Percentiles rank a stretch among this genome's conserved stretches.
These are phyloP conservation scores for Scytalopus superciliaris DNA, from an alignment of 2,113 vertebrate genomes.

Conservation along the genomic window DNA sequence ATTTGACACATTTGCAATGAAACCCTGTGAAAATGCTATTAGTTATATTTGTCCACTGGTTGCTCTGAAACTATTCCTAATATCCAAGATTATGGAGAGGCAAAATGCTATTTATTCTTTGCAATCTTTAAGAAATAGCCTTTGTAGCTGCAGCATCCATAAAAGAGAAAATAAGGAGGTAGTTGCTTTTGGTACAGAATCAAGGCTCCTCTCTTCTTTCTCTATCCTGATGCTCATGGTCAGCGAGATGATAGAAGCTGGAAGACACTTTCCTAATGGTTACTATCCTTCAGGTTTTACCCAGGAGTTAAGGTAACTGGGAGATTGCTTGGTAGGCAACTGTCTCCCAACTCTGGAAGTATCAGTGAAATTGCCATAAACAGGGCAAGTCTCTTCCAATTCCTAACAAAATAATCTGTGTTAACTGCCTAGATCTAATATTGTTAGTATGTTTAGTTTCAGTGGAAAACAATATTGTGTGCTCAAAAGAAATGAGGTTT, in stretches of 20 bases:
- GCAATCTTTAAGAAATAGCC: background rate
- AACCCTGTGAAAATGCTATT: background rate
- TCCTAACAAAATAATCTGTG: rapidly evolving
- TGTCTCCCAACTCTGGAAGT: background rate
- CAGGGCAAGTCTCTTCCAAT: rapidly evolving
- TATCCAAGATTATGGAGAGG: background rate
- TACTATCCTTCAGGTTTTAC: background rate
- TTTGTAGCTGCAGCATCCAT: background rate
- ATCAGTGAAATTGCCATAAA: background rate
- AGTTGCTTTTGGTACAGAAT: rapidly evolving
- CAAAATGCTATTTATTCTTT: background rate
- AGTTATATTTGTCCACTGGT: background rate
- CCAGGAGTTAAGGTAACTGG: background rate
- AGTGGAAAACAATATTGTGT: rapidly evolving
- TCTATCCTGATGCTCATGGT: rapidly evolving
- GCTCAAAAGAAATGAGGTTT: background rate
- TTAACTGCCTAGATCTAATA: background rate
- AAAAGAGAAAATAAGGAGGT: background rate
- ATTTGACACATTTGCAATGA: background rate
- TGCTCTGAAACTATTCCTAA: background rate
- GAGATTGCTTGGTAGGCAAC: background rate
- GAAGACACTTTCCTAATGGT: background rate
- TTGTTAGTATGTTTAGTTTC: background rate
- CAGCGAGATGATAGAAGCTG: background rate
- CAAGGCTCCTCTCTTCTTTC: background rate